Evolutionary conservation across 1,140 invertebrate species (phyloP), one percentile per base, ranked within the genome.

Genomic region (Galleria mellonella): DNA sequence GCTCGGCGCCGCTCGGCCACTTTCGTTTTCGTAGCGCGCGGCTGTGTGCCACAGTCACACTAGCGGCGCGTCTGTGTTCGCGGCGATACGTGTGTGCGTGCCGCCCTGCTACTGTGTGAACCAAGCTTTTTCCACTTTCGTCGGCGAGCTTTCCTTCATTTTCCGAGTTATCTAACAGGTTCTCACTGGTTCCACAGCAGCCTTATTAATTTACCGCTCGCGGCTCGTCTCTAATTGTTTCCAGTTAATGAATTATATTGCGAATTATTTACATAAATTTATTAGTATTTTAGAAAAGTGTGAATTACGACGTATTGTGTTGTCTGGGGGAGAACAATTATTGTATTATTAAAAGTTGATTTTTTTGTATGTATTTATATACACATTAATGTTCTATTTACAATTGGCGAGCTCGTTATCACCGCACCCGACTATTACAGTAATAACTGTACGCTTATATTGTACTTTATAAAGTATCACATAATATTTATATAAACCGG

Each of bases 11-110:
- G 65, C 56, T 83, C 78, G 79, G 72, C 59, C 76, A 86, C 78
- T 87, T 87, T 84, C 78, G 78, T 83, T 85, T 83, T 85, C 79
- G 67, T 72, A 61, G n/a, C 40, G 46, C 50, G 60, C 58, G 50
- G 47, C 50, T 51, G 68, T 71, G 69, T 55, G 67, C 55, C 50
- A 49, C 43, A 32, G 68, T 63, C 73, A 62, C 56, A 43, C 55
- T 32, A 33, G 10, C 35, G 32, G 14, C 41, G 43, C 49, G 39
- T 48, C 44, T 48, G 56, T 51, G 58, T 47, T 62, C 32, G 40
- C 48, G 46, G 51, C 49, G 51, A 38, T 38, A 17, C 58, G 68
- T 83, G 68, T 83, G 71, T 74, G 77, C 51, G 69, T 37, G 17
- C 17, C 52, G 55, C 49, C 32, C 33, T 43, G 14, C 27, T 30